Conservation (phyloP, 1,140 invertebrate genomes). For the Drosophila navojoa region DNA sequence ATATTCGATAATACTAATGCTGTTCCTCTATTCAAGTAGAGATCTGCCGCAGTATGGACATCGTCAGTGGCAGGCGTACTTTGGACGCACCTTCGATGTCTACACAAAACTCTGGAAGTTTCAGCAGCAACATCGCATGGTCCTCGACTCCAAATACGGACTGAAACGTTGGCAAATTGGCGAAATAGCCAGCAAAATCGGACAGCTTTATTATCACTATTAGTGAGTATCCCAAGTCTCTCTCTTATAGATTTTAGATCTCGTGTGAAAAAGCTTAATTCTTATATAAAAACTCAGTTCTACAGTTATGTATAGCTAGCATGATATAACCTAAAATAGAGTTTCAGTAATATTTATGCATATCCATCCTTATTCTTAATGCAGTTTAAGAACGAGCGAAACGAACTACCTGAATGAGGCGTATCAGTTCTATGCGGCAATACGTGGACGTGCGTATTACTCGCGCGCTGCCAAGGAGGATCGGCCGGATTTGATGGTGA, state of each 20-base stretch:
- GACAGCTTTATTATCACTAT: slow-evolving; percentile 99
- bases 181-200: slow-evolving; percentile 99
- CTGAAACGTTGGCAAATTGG: slow-evolving; percentile 99
- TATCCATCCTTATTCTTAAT: slow-evolving; percentile 8
- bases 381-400: slow-evolving; percentile 95
- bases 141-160: slow-evolving; percentile 97
- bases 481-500: slow-evolving; percentile 98
- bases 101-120: slow-evolving; percentile 99
- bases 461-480: slow-evolving; percentile 97
- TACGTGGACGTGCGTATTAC: slow-evolving; percentile 96
- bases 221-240: slow-evolving; percentile 90
- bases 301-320: too few species aligned
- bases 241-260: too few species aligned
- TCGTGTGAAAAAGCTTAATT: too few species aligned
- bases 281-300: too few species aligned
- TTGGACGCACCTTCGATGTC: slow-evolving; percentile 98
- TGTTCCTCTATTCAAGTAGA: slow-evolving; percentile 85
- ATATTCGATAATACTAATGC: neutral
- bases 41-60: slow-evolving; percentile 98
- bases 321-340: too few species aligned
- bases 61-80: slow-evolving; percentile 99
- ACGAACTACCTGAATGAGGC: slow-evolving; percentile 98
- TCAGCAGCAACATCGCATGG: slow-evolving; percentile 97
- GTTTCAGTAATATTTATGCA: neutral
- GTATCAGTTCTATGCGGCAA: slow-evolving; percentile 98